Percentiles rank a stretch among this genome's conserved stretches.
Evolutionary conservation across 2,113 vertebrate species (phyloP).

Genomic region (Sinocyclocheilus anshuiensis): DNA sequence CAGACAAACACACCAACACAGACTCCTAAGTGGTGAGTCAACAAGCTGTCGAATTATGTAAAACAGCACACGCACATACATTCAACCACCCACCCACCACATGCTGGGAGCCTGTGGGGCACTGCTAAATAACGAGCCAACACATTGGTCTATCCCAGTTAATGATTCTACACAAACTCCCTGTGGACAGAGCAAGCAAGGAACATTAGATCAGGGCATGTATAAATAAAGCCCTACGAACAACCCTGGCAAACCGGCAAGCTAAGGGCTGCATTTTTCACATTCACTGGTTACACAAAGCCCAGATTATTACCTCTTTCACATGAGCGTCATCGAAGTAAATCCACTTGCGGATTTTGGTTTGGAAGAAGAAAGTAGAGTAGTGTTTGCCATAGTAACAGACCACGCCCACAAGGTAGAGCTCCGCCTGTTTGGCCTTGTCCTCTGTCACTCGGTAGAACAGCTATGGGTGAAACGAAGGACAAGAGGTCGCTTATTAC

Average conservation of each 20-base stretch:
- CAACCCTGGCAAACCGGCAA: not conserved
- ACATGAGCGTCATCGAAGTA: constrained; percentile 98
- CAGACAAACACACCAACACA: not conserved
- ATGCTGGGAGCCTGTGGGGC: constrained; percentile 3
- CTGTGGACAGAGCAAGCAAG: constrained; percentile 15
- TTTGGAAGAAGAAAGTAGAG: constrained; percentile 98
- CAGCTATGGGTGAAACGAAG: constrained; percentile 68
- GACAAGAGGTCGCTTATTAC: not conserved
- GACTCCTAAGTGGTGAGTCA: constrained; percentile 27
- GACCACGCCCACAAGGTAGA: constrained; percentile 98
- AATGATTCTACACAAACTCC: constrained; percentile 37
- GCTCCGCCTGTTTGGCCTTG: constrained; percentile 89
- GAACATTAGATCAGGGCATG: constrained; percentile 21
- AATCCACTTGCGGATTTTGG: constrained; percentile 95
- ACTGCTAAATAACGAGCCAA: constrained; percentile 22
- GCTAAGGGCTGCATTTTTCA: not conserved
- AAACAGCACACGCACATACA: constrained; percentile 8
- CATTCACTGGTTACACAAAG: not conserved
- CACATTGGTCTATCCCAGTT: constrained; percentile 13
- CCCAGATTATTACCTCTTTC: constrained; percentile 85
- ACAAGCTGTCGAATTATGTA: constrained; percentile 23
- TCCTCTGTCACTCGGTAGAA: constrained; percentile 96
- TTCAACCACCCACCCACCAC: not conserved
- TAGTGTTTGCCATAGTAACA: constrained; percentile 98
- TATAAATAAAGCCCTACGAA: not conserved